A percentile compares a stretch with the other conserved stretches of the same genome.
Conservation (phyloP, 2,797 vertebrate genomes). For the Galagoides demidoff region DNA sequence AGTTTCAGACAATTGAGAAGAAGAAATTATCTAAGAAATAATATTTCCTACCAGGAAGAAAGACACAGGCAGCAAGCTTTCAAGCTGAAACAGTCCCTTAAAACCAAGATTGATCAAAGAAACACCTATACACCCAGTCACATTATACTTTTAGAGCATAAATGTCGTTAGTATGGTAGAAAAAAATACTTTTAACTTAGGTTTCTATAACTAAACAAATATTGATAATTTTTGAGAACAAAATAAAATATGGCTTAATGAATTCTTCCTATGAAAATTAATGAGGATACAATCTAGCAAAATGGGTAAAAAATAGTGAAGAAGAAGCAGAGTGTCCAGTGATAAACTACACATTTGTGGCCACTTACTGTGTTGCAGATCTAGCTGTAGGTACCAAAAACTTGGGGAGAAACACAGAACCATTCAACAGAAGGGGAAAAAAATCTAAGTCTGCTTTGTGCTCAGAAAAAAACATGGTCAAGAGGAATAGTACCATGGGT, state of each 20-base stretch:
- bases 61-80: neutral
- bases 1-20: neutral
- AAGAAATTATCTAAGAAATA: neutral
- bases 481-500: neutral
- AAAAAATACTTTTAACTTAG: neutral
- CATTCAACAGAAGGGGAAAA: neutral
- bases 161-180: neutral
- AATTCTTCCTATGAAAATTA: neutral
- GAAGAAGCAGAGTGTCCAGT: neutral
- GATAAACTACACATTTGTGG: neutral
- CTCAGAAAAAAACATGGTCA: neutral
- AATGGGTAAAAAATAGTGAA: neutral
- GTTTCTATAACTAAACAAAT: neutral
- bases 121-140: neutral
- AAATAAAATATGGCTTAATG: neutral
- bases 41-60: neutral
- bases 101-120: neutral
- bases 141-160: neutral
- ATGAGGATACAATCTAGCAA: neutral
- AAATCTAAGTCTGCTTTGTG: neutral
- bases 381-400: neutral
- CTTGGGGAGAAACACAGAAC: neutral
- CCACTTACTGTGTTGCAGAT: neutral
- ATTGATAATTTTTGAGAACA: neutral
- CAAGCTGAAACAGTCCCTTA: neutral